Evolutionary conservation across 2,888 invertebrate genomes (phyloP).

Genomic region (Mallateleia sp.): DNA sequence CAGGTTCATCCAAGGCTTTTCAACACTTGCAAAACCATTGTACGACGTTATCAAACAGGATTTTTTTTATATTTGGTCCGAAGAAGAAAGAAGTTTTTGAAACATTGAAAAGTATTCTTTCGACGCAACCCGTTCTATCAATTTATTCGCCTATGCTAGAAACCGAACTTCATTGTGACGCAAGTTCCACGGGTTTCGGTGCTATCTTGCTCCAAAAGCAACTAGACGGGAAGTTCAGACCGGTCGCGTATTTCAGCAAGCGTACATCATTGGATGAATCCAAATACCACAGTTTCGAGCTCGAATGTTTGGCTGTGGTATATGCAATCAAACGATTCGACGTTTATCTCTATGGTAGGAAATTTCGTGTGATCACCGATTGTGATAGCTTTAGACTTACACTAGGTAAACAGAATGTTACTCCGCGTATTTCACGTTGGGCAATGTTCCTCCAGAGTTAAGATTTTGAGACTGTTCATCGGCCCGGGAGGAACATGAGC

Average conservation of each 20-base stretch:
- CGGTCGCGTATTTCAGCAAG: slow-evolving; percentile 83
- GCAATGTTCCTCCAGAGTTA: not conserved
- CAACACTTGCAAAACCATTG: not conserved
- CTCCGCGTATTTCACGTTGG: slow-evolving; percentile 33
- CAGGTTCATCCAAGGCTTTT: not conserved
- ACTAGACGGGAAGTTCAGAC: slow-evolving; percentile 65
- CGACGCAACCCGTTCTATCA: slow-evolving; percentile 60
- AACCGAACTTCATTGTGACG: slow-evolving; percentile 86
- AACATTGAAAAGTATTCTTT: slow-evolving; percentile 43
- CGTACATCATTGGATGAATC: slow-evolving; percentile 79
- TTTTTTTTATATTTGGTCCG: slow-evolving; percentile 51
- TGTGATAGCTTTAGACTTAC: slow-evolving; percentile 76
- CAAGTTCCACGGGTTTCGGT: slow-evolving; percentile 82
- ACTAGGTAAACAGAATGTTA: slow-evolving; percentile 79
- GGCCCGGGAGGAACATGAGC: not conserved
- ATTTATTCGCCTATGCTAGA: slow-evolving; percentile 72
- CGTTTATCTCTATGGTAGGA: slow-evolving; percentile 80
- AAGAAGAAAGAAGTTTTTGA: slow-evolving; percentile 61
- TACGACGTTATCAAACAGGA: not conserved
- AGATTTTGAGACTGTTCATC: not conserved
- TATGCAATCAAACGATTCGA: slow-evolving; percentile 78
- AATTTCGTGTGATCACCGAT: slow-evolving; percentile 83
- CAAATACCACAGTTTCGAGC: slow-evolving; percentile 1
- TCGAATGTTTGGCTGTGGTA: not conserved
- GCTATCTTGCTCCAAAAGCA: slow-evolving; percentile 85